Evolutionary conservation across 2,888 invertebrate species (phyloP).

Genomic region (Polymixis lichenea): DNA sequence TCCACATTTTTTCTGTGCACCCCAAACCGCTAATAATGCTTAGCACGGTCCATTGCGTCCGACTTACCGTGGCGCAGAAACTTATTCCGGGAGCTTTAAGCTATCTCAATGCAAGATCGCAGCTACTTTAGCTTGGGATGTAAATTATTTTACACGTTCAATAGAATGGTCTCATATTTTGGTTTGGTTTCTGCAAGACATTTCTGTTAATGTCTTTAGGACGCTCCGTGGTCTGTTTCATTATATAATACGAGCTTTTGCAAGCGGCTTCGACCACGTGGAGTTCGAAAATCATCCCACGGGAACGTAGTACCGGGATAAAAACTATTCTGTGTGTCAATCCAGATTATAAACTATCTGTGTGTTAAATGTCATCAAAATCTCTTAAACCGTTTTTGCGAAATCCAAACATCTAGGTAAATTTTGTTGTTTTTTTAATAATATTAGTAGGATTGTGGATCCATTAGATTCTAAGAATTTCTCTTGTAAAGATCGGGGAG

Average conservation of each 20-base stretch:
- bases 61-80: slow-evolving; percentile 56
- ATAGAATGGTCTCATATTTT: slow-evolving; percentile 11
- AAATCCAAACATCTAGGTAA: too few relatives aligned
- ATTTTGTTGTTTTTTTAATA: too few relatives aligned
- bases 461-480: neutral
- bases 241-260: too few relatives aligned
- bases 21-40: slow-evolving; percentile 74
- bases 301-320: too few relatives aligned
- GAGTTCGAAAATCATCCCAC: too few relatives aligned
- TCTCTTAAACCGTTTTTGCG: too few relatives aligned
- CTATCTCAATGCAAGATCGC: slow-evolving; percentile 52
- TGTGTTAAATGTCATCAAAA: too few relatives aligned
- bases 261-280: too few relatives aligned
- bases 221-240: neutral
- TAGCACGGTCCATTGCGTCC: slow-evolving; percentile 67
- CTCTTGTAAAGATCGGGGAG: neutral
- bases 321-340: too few relatives aligned
- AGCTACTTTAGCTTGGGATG: slow-evolving; percentile 18
- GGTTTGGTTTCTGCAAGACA: neutral
- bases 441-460: neutral
- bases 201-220: neutral
- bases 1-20: slow-evolving; percentile 63
- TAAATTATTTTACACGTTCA: slow-evolving; percentile 25
- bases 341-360: too few relatives aligned
- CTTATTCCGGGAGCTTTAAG: slow-evolving; percentile 62